These are phyloP conservation scores for Poeciliopsis occidentalis DNA, from an alignment of 2,113 vertebrate genomes.

Conservation along the genomic window DNA sequence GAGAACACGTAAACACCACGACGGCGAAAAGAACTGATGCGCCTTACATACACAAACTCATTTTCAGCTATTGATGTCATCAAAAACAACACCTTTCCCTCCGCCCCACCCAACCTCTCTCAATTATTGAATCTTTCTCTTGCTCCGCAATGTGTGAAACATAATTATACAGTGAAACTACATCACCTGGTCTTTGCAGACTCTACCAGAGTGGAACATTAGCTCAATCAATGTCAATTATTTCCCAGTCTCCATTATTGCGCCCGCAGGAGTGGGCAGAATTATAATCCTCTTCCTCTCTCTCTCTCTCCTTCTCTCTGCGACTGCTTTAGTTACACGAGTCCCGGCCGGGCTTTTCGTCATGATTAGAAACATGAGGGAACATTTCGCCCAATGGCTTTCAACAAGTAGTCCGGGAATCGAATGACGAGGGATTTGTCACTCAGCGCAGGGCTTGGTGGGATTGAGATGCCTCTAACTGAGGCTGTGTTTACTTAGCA, in stretches of 20 bases:
- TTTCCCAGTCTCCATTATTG: constrained; percentile 74
- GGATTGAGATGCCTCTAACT: constrained; percentile 21
- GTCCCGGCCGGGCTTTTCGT: constrained; percentile 54
- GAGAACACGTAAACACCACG: constrained; percentile 25
- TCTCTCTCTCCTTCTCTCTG: constrained; percentile 8
- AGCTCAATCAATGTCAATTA: constrained; percentile 81
- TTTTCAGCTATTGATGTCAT: constrained; percentile 60
- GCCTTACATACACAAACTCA: constrained; percentile 19
- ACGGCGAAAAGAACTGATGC: constrained; percentile 28
- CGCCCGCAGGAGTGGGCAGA: constrained; percentile 63
- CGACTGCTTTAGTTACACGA: constrained; percentile 60
- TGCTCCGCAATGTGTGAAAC: constrained; percentile 44
- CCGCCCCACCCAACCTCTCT: constrained; percentile 58
- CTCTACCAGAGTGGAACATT: constrained; percentile 69
- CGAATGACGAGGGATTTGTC: constrained; percentile 49
- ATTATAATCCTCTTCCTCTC: constrained; percentile 53
- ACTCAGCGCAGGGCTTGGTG: constrained; percentile 31
- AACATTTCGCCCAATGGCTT: constrained; percentile 57
- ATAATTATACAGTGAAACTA: constrained; percentile 65
- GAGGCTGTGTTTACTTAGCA: constrained; percentile 15
- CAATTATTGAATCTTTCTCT: constrained; percentile 69
- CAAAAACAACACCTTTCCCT: constrained; percentile 68
- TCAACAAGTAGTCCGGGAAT: constrained; percentile 55
- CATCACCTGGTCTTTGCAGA: constrained; percentile 65
- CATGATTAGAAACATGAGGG: constrained; percentile 70